Evolutionary conservation across 2,888 invertebrate species (phyloP), one percentile per base, ranked within the genome.

Genomic region (Rhagophthalmus giganteus): DNA sequence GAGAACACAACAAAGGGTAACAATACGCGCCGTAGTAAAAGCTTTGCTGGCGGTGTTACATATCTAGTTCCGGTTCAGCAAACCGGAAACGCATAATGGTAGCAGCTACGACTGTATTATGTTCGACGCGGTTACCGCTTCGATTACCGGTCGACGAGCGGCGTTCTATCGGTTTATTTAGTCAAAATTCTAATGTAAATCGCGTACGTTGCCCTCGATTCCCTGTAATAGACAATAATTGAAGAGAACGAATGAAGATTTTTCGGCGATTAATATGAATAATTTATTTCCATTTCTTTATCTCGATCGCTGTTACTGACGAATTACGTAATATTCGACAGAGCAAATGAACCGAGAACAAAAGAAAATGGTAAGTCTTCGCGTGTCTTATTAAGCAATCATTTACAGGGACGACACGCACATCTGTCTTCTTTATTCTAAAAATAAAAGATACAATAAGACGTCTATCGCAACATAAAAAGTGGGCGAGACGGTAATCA

Each of bases 31-130:
- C 46, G 20, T 20, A 38, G 37, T 46, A 37, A 46, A 46, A 46
- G 46, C 46, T 20, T 37, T 33, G 33, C 25, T 27, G 34, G 46
- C 32, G 42, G 55, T 44, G 52, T 49, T 55, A 55, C 55, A 55
- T 52, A 55, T 55, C 55, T 55, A 45, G 48, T 52, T 55, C 45
- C 52, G 55, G 52, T 48, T 47, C 52, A 52, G 32, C 48, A 40
- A 52, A 40, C 52, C 48, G 52, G 55, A 55, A 55, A 55, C 40
- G 42, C 47, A 31, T 55, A 38, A 49, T 41, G 49, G 35, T 16
- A 35, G 35, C n/a, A n/a, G n/a, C 40, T 34, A 49, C 35, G 40
- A 41, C 40, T 49, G 35, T 41, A 35, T 41, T 41, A 41, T 35
- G 32, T 34, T 14, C 47, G 24, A 32, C 48, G n/a, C n/a, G 34